Evolutionary conservation across 2,113 vertebrate genomes (phyloP).

Genomic region (Boleophthalmus pectinirostris): DNA sequence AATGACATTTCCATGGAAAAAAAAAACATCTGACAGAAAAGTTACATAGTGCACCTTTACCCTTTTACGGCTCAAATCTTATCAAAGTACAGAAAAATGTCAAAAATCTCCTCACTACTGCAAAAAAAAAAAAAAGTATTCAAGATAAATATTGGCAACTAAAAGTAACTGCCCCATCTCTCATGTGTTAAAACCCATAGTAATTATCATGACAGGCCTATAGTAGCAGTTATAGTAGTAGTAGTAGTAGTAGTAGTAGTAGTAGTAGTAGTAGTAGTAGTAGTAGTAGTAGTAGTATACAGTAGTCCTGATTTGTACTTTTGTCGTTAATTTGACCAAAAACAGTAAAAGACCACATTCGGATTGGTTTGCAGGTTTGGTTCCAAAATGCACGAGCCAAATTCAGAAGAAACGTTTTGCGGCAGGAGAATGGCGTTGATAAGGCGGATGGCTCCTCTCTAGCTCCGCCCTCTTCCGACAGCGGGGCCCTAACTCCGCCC

Average conservation of each 20-base stretch:
- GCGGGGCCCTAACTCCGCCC: constrained; percentile 95
- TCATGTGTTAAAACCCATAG: too few species aligned
- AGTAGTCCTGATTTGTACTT: constrained; percentile 59
- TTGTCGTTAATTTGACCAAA: constrained; percentile 55
- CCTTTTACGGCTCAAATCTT: too few species aligned
- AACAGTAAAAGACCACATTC: constrained; percentile 93
- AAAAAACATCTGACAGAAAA: too few species aligned
- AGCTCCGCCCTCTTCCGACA: constrained; percentile 95
- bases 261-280: constrained; percentile 62
- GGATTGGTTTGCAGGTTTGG: constrained; percentile 99
- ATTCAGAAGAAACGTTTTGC: constrained; percentile 99
- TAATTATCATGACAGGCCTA: too few species aligned
- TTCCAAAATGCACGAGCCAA: constrained; percentile 99
- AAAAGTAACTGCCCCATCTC: too few species aligned
- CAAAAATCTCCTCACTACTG: too few species aligned
- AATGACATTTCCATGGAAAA: too few species aligned
- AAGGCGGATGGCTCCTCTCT: constrained; percentile 98
- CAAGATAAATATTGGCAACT: too few species aligned
- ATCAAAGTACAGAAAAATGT: too few species aligned
- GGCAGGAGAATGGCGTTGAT: constrained; percentile 99
- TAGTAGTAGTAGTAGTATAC: constrained; percentile 64
- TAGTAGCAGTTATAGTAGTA: too few species aligned
- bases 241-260: constrained; percentile 26
- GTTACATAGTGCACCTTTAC: too few species aligned
- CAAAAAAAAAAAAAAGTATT: too few species aligned